Base-by-base conservation (phyloP, 2,113 vertebrate species). In the Hymenochirus boettgeri region DNA sequence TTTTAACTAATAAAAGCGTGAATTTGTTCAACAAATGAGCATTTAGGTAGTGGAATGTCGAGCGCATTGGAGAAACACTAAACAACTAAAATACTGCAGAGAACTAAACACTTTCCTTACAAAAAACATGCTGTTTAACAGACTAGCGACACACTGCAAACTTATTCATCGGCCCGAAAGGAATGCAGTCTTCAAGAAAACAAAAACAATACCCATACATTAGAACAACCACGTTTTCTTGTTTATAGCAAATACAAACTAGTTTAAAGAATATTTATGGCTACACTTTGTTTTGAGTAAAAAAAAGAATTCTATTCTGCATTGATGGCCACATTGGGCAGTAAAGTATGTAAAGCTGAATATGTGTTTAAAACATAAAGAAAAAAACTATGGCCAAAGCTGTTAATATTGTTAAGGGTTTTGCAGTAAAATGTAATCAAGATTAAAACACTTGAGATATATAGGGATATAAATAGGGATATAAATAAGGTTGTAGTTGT, bases 1-100 rank as follows among this genome's bases (percentile, higher is more conserved):
- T 85, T 89, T 89, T 85, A 82, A 88, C 84, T 85, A 87, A 88
- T 89, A 90, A 89, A 88, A 87, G 83, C 86, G 87, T 89, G 86
- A 88, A 89, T 89, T 88, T 88, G 86, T 88, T 89, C 84, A 90
- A 89, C 86, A 90, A 90, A 88, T 89, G 86, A 89, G 88, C 88
- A 89, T 89, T 88, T 87, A 89, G 84, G 80, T 78, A 73, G 79
- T 80, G 82, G 86, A 87, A 87, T 89, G 85, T 84, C 83, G 84
- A 83, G 81, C 85, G 72, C 84, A 87, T 87, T 86, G 85, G 82
- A 86, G 78, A 78, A 83, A 88, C 84, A 87, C 78, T 80, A 79
- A 82, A 86, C 80, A 86, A 88, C 33, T 85, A 82, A 80, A 86
- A 85, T 83, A 88, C 82, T 88, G 85, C 85, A 82, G 80, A 80